Evolutionary conservation across 2,888 invertebrate species (phyloP).

Genomic region (Morpho achilles): DNA sequence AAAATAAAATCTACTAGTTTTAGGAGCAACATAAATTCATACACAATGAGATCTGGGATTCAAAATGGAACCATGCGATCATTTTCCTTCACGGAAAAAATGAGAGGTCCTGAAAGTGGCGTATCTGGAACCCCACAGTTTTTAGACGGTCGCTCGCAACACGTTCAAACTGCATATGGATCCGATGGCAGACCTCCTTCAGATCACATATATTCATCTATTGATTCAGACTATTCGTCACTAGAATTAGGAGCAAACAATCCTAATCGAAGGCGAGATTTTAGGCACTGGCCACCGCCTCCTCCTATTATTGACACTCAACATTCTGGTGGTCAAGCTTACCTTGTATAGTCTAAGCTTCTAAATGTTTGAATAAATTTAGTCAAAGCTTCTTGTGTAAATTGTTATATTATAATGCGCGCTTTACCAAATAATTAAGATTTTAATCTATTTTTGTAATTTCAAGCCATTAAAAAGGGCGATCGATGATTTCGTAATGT

Average conservation of each 20-base stretch:
- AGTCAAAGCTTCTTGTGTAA: constrained; percentile 72
- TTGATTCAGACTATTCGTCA: constrained; percentile 93
- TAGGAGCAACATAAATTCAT: constrained; percentile 90
- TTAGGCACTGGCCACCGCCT: constrained; percentile 70
- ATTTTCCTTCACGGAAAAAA: constrained; percentile 79
- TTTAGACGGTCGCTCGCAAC: constrained; percentile 54
- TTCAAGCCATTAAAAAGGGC: constrained; percentile 66
- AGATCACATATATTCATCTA: constrained; percentile 94
- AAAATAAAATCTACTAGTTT: constrained; percentile 79
- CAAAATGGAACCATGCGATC: constrained; percentile 81
- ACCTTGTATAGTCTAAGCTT: constrained; percentile 73
- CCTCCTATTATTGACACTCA: constrained; percentile 67
- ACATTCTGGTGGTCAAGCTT: constrained; percentile 71
- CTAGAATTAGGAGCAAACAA: constrained; percentile 82
- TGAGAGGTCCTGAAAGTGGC: constrained; percentile 55
- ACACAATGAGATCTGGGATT: constrained; percentile 83
- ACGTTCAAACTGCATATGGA: constrained; percentile 65
- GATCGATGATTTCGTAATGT: constrained; percentile 59
- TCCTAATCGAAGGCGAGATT: constrained; percentile 64
- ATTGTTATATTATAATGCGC: constrained; percentile 65
- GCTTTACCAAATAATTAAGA: constrained; percentile 77
- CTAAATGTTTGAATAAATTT: constrained; percentile 48
- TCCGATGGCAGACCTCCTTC: constrained; percentile 86
- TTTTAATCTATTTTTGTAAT: constrained; percentile 75
- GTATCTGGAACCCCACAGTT: constrained; percentile 83